Conservation (phyloP, 2,888 invertebrate species). For the Drosophila parthenogenetica region DNA sequence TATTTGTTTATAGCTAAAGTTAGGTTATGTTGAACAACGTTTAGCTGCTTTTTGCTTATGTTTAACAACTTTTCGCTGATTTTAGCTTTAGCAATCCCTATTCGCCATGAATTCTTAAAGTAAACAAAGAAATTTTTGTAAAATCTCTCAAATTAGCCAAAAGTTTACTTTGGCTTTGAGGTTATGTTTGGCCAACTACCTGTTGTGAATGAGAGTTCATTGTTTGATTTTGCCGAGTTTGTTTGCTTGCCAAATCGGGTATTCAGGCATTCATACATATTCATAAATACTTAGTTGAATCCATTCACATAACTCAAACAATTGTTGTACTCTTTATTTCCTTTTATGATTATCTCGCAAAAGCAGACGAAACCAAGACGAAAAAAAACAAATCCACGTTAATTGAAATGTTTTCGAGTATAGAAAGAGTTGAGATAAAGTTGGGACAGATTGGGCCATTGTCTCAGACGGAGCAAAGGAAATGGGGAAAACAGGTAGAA, state of each 20-base stretch:
- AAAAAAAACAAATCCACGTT: slow-evolving; percentile 47
- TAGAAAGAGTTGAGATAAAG: slow-evolving; percentile 11
- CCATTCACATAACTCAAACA: slow-evolving; percentile 37
- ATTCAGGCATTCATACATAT: slow-evolving; percentile 24
- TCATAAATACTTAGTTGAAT: slow-evolving; percentile 34
- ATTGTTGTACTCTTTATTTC: slow-evolving; percentile 44
- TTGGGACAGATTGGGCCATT: slow-evolving; percentile 35
- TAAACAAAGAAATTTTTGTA: not conserved
- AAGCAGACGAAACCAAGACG: slow-evolving; percentile 22
- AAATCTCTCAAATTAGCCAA: not conserved
- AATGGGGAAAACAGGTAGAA: slow-evolving; percentile 2
- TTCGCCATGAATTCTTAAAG: not conserved
- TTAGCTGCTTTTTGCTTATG: not conserved
- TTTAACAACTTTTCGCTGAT: not conserved
- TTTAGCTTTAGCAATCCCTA: not conserved
- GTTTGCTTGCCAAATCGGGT: slow-evolving; percentile 14
- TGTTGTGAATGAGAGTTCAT: slow-evolving; percentile 17
- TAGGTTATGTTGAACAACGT: not conserved
- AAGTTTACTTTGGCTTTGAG: not conserved
- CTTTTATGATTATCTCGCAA: slow-evolving; percentile 50
- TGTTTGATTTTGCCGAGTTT: slow-evolving; percentile 7
- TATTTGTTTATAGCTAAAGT: not conserved
- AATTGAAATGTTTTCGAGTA: slow-evolving; percentile 61
- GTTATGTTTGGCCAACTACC: slow-evolving; percentile 13
- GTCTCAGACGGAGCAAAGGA: slow-evolving; percentile 21